Percentiles rank a stretch among this genome's conserved stretches.
Conservation (phyloP, 1,140 invertebrate species). For the Solen grandis region DNA sequence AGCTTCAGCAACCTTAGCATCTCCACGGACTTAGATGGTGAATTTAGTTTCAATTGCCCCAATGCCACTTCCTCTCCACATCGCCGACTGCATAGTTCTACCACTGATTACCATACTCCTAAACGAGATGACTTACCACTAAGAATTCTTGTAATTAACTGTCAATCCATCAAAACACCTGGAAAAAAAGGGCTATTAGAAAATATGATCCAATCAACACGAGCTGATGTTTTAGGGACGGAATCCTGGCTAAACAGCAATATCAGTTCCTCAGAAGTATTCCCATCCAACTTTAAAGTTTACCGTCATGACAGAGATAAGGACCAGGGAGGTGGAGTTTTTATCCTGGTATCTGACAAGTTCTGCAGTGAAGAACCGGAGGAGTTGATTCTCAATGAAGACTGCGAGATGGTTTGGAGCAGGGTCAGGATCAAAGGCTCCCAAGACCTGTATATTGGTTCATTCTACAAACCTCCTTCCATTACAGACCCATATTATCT, state of each 20-base stretch:
- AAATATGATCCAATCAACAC: constrained; percentile 21
- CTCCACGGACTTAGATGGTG: neutral
- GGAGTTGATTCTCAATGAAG: neutral
- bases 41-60: constrained; percentile 42
- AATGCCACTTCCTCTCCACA: no score
- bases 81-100: constrained; percentile 9
- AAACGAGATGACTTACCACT: constrained; percentile 13
- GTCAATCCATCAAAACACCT: constrained; percentile 11
- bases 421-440: neutral
- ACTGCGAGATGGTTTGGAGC: constrained; percentile 10
- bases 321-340: neutral
- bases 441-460: neutral
- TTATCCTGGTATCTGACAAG: neutral
- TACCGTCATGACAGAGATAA: constrained; percentile 5
- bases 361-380: neutral
- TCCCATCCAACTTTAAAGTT: neutral
- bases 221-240: constrained; percentile 18
- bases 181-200: constrained; percentile 7
- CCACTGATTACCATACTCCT: neutral
- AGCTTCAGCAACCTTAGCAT: constrained; percentile 1
- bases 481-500: neutral
- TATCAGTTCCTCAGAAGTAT: neutral
- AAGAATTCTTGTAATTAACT: constrained; percentile 22
- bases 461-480: neutral
- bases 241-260: neutral